Percentiles rank a stretch among this genome's conserved stretches.
Evolutionary conservation across 2,797 vertebrate species (phyloP).

Genomic region (Novumbra hubbsi): DNA sequence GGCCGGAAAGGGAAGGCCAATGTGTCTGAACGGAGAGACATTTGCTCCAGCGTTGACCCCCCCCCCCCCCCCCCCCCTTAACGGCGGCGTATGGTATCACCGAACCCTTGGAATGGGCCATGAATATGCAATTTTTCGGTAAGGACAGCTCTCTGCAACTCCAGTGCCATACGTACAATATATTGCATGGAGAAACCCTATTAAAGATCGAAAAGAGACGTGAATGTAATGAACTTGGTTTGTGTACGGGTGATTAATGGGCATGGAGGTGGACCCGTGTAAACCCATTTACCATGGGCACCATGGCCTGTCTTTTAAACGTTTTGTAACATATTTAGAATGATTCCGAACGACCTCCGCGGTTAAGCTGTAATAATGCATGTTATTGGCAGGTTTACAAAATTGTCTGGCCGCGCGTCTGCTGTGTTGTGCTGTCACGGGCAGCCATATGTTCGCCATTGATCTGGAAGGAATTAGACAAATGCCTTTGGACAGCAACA

Average conservation of each 20-base stretch:
- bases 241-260: background rate
- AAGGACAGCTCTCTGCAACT: background rate
- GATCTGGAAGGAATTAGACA: slow-evolving; percentile 47
- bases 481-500: slow-evolving; percentile 58
- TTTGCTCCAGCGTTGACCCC: background rate
- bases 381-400: slow-evolving; percentile 66
- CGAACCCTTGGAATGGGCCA: background rate
- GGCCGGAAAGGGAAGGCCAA: slow-evolving; percentile 46
- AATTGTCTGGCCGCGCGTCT: slow-evolving; percentile 49
- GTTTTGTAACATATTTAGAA: slow-evolving; percentile 67
- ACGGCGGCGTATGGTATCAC: background rate
- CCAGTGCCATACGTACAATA: background rate
- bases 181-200: background rate
- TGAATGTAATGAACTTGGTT: background rate
- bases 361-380: slow-evolving; percentile 56
- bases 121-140: slow-evolving; percentile 27
- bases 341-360: slow-evolving; percentile 51
- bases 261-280: slow-evolving; percentile 30
- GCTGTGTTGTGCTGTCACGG: slow-evolving; percentile 44
- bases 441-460: slow-evolving; percentile 53
- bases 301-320: slow-evolving; percentile 52
- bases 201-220: background rate
- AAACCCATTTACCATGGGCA: slow-evolving; percentile 50
- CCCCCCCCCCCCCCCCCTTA: background rate
- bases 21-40: background rate